Conservation (phyloP, 1,140 invertebrate genomes). For the Grapholita molesta region DNA sequence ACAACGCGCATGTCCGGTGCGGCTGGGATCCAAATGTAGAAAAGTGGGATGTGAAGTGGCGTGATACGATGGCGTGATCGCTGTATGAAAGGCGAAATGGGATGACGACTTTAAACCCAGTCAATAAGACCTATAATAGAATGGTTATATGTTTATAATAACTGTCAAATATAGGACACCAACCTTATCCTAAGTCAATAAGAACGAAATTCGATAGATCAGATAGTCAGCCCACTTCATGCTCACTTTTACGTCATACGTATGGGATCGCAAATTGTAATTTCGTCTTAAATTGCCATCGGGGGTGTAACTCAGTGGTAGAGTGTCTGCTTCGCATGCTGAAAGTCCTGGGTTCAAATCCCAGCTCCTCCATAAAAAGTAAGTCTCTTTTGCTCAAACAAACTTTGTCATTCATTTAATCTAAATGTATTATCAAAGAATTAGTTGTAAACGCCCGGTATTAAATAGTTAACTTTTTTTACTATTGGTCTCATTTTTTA, state of each 20-base stretch:
- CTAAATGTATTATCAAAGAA: background rate
- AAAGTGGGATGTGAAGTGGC: conserved; percentile 10
- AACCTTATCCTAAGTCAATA: background rate
- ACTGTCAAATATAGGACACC: background rate
- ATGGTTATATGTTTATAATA: background rate
- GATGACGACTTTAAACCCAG: background rate
- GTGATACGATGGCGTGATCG: conserved; percentile 10
- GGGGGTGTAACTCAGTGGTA: conserved; percentile 76
- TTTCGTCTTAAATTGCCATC: background rate
- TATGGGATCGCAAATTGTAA: background rate
- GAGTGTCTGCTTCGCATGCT: conserved; percentile 85
- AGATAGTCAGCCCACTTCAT: background rate
- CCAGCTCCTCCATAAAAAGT: conserved; percentile 56
- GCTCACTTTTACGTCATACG: background rate
- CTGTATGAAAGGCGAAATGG: background rate
- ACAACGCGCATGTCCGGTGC: conserved; percentile 1
- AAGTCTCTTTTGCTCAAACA: background rate
- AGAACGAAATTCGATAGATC: background rate
- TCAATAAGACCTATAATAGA: background rate
- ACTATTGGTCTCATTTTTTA: background rate
- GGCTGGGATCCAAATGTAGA: conserved; percentile 10
- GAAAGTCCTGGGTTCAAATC: conserved; percentile 85
- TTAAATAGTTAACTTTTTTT: background rate
- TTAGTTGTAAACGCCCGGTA: background rate
- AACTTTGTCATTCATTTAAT: too few species aligned